Evolutionary conservation across 2,797 vertebrate species (phyloP).

Genomic region (Chiroxiphia lanceolata): DNA sequence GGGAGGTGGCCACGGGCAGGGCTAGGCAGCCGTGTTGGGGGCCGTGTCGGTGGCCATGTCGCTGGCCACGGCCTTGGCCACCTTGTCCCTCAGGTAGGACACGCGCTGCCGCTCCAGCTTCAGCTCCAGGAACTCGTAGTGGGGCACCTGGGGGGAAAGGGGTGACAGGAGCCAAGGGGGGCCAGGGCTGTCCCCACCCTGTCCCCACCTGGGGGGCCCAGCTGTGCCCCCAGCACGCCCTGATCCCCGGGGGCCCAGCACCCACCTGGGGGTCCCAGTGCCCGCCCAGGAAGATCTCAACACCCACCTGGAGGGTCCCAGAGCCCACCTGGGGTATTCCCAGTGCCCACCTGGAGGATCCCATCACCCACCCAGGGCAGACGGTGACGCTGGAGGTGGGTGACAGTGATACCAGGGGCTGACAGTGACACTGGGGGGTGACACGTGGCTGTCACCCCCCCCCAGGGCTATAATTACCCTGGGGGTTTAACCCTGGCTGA

Average conservation of each 20-base stretch:
- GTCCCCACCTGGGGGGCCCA: not conserved
- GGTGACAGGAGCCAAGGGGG: not conserved
- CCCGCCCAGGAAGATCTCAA: not conserved
- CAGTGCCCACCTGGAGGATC: not conserved
- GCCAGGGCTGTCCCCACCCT: not conserved
- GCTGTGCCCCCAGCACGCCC: not conserved
- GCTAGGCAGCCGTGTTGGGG: not conserved
- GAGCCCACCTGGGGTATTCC: not conserved
- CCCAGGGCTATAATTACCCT: not conserved
- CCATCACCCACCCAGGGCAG: not conserved
- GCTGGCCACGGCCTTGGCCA: not conserved
- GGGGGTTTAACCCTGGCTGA: not conserved
- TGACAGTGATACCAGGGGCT: not conserved
- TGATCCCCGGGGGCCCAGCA: not conserved
- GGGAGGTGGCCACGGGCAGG: not conserved
- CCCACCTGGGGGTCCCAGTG: too few relatives aligned
- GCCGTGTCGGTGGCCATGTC: not conserved
- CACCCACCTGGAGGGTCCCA: not conserved
- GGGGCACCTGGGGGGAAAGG: not conserved
- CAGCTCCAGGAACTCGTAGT: slow-evolving; percentile 54
- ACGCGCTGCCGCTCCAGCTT: slow-evolving; percentile 47
- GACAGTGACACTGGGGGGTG: not conserved
- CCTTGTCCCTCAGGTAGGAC: slow-evolving; percentile 44
- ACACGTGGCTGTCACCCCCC: not conserved
- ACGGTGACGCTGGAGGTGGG: not conserved